Evolutionary conservation across 2,797 vertebrate genomes (phyloP).

Genomic region (Centropyge bicolor): DNA sequence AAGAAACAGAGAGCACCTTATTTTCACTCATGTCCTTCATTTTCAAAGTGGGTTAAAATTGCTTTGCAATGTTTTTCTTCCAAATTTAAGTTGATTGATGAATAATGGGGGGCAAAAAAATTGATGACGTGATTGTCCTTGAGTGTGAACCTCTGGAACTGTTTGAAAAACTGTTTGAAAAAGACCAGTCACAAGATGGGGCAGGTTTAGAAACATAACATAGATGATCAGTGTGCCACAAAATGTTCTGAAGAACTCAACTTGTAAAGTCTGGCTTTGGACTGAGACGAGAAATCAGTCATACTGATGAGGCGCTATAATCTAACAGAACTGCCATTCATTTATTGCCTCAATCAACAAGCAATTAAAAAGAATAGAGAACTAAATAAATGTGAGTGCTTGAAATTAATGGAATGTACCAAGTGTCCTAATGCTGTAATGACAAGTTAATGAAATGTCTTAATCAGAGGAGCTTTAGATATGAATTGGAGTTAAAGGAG

Average conservation of each 20-base stretch:
- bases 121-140: conserved; percentile 70
- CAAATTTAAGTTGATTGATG: conserved; percentile 57
- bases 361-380: conserved; percentile 28
- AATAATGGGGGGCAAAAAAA: conserved; percentile 19
- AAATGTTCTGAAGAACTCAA: conserved; percentile 2
- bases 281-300: conserved; percentile 28
- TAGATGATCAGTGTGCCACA: conserved; percentile 24
- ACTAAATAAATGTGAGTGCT: conserved; percentile 30
- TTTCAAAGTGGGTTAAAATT: conserved; percentile 52
- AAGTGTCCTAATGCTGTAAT: conserved; percentile 27
- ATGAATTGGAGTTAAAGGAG: conserved; percentile 34
- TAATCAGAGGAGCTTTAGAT: conserved; percentile 47
- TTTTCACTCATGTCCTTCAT: conserved; percentile 54
- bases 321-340: conserved; percentile 1
- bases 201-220: conserved; percentile 1
- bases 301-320: conserved; percentile 21
- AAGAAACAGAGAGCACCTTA: conserved; percentile 25
- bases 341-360: conserved; percentile 17
- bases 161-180: not conserved
- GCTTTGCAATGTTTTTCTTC: conserved; percentile 2
- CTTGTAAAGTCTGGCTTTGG: conserved; percentile 7
- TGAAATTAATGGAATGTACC: conserved; percentile 45
- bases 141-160: conserved; percentile 23
- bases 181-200: conserved; percentile 7
- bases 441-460: conserved; percentile 50